Conservation (phyloP, 2,797 vertebrate genomes). For the Pristis pectinata region DNA sequence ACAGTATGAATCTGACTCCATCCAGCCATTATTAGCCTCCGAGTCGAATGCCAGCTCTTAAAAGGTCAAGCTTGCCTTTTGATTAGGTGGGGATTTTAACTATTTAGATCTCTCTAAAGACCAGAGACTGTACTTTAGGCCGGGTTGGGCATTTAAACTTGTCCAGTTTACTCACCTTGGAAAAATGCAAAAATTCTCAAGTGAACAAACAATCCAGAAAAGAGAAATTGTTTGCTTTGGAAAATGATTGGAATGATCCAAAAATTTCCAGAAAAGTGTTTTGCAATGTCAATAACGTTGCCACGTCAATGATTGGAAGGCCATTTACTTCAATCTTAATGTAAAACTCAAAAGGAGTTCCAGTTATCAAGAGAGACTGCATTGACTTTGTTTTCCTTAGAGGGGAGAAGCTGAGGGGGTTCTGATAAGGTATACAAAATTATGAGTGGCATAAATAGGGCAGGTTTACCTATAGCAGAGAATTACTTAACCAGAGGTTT, state of each 20-base stretch:
- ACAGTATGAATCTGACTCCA: slow-evolving; percentile 2
- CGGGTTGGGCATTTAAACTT: neutral
- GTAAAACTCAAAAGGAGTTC: neutral
- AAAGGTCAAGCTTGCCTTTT: slow-evolving; percentile 17
- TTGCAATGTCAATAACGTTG: neutral
- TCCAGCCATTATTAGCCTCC: neutral
- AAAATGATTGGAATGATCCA: neutral
- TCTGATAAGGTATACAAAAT: no score
- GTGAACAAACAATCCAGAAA: neutral
- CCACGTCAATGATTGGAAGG: neutral
- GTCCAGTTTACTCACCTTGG: neutral
- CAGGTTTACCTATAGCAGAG: no score
- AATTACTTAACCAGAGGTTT: no score
- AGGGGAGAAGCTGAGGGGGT: no score
- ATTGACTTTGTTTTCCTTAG: no score
- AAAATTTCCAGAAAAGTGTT: neutral
- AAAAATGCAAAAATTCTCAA: neutral
- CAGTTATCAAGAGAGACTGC: no score
- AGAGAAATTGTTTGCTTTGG: neutral
- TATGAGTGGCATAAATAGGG: no score
- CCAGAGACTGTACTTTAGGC: neutral
- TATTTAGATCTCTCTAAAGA: neutral
- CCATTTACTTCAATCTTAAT: neutral
- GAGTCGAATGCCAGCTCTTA: neutral
- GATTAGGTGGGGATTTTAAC: neutral